Evolutionary conservation across 2,797 vertebrate genomes (phyloP).

Genomic region (Vespertilio murinus): DNA sequence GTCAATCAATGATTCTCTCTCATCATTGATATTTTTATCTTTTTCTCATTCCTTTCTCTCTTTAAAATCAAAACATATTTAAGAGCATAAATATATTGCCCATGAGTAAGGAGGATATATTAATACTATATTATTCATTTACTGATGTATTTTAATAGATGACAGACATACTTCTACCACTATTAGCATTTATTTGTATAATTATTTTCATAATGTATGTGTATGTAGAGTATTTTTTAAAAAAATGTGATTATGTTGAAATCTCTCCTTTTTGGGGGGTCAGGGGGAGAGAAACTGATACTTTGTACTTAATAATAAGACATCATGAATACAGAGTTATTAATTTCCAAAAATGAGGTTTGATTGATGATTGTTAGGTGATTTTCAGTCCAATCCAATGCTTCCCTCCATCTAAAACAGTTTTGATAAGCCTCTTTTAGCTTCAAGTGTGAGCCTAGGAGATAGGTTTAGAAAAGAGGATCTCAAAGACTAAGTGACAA

Average conservation of each 20-base stretch:
- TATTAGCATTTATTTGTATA: conserved; percentile 22
- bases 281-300: neutral
- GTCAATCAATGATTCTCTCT: too few relatives aligned
- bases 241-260: neutral
- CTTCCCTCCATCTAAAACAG: neutral
- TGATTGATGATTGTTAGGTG: neutral
- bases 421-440: neutral
- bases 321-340: neutral
- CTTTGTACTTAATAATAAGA: conserved; percentile 20
- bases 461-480: neutral
- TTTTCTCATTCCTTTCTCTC: too few relatives aligned
- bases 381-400: conserved; percentile 8
- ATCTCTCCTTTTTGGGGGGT: neutral
- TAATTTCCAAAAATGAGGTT: neutral
- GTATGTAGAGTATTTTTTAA: neutral
- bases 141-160: conserved; percentile 18
- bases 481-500: neutral
- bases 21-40: too few relatives aligned
- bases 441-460: neutral
- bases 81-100: neutral
- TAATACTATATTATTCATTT: neutral
- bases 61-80: too few relatives aligned
- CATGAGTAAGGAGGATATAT: neutral
- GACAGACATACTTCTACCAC: neutral
- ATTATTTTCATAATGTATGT: conserved; percentile 20